These are phyloP conservation scores for Harpagifer antarcticus DNA, from an alignment of 2,797 vertebrate species.

Conservation along the genomic window DNA sequence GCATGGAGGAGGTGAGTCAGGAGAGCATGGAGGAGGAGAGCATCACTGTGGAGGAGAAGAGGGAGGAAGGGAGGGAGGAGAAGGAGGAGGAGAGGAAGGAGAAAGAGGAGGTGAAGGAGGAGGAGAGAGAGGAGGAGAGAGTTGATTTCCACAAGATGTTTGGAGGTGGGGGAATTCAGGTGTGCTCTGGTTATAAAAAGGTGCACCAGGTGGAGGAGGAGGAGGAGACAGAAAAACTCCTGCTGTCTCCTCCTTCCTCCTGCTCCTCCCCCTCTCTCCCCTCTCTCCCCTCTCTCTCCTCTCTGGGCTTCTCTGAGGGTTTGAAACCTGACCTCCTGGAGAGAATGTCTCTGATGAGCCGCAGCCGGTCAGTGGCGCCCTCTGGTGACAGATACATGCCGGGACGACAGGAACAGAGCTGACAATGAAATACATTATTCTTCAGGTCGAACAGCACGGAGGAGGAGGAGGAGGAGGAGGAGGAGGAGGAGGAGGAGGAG, in stretches of 20 bases:
- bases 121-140: not conserved
- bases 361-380: conserved; percentile 51
- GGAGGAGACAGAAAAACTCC: conserved; percentile 16
- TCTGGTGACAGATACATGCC: conserved; percentile 75
- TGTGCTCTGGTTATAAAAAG: conserved; percentile 61
- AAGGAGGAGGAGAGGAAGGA: not conserved
- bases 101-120: conserved; percentile 52
- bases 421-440: too few species aligned
- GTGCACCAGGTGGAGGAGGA: conserved; percentile 17
- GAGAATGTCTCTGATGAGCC: not conserved
- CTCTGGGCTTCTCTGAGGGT: conserved; percentile 3
- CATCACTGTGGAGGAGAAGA: conserved; percentile 19
- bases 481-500: too few species aligned
- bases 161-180: conserved; percentile 35
- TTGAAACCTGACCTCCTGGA: not conserved
- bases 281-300: not conserved
- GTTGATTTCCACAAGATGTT: conserved; percentile 31
- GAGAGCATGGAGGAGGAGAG: conserved; percentile 52
- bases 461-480: too few species aligned
- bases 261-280: not conserved
- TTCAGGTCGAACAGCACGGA: too few species aligned
- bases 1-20: conserved; percentile 52
- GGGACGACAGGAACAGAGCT: conserved; percentile 43
- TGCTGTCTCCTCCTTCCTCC: conserved; percentile 9
- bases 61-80: conserved; percentile 50